Base-by-base conservation (phyloP, 2,797 vertebrate species). In the Phrynocephalus guinanensis region DNA sequence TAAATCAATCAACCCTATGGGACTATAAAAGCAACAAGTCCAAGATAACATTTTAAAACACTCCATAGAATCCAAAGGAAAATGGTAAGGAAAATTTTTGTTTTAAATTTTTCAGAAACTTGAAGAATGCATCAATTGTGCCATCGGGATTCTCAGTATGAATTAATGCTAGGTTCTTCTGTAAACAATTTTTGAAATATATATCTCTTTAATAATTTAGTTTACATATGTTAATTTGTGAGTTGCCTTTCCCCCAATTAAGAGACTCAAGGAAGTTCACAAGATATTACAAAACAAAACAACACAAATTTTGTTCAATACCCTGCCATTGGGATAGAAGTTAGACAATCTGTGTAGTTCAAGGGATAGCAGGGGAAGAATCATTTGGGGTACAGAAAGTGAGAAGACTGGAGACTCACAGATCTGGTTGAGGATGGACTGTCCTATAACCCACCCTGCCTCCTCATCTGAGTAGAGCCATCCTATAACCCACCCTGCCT, bases 1-100 rank as follows among this genome's bases (percentile, higher is more conserved):
- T 70, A 44, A 73, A 81, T 86, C 85, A 73, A 63, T 81, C 78
- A 72, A 28, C 24, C 24, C 67, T 52, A 20, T 56, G 67, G 50
- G 85, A 56, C 33, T 50, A 71, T n/a, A 71, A 71, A 38, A 16
- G 67, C 15, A 79, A 60, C 7, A 33, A 52, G 77, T 8, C n/a
- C 30, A 76, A 76, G 30, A 84, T 16, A 76, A 18, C 8, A 22
- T 30, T 56, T 72, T 30, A 52, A 72, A 71, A 72, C 30, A 8
- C 48, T 33, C 18, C 71, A 2, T 22, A 33, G n/a, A 71, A 15
- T 71, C 66, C 9, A 38, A 72, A 13, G 13, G 30, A 10, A 78
- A 70, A 75, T 20, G 33, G 22, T n/a, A 22, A 67, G 30, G 22
- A 76, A 26, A 8, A 20, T 1, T 16, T 67, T 77, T 68, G 38